Evolutionary conservation across 1,140 invertebrate genomes (phyloP).

Genomic region (Dinoponera quadriceps): DNA sequence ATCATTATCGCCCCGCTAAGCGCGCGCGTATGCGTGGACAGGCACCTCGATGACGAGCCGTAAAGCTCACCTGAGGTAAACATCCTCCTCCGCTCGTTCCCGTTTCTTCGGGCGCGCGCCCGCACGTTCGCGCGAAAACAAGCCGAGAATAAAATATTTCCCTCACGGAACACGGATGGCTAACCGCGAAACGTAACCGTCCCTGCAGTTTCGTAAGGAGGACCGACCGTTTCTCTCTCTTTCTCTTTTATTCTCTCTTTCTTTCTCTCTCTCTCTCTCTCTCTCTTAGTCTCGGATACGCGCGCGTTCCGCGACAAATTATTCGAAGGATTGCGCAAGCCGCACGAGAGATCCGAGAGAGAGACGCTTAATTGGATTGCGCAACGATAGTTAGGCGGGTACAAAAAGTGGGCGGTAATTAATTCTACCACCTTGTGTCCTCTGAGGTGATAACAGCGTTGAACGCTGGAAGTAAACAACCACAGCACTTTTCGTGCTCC

Average conservation of each 20-base stretch:
- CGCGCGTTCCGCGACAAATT: slow-evolving; percentile 11
- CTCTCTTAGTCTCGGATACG: background rate
- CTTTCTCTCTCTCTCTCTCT: too few species aligned
- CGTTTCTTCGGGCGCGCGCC: slow-evolving; percentile 49
- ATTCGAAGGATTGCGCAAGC: slow-evolving; percentile 33
- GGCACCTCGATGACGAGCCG: slow-evolving; percentile 57
- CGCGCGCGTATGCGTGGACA: slow-evolving; percentile 60
- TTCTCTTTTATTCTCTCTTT: too few species aligned
- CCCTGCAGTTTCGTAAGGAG: slow-evolving; percentile 24
- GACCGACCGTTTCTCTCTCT: too few species aligned
- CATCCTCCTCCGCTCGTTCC: slow-evolving; percentile 73
- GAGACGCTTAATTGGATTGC: slow-evolving; percentile 43
- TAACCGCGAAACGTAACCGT: slow-evolving; percentile 8
- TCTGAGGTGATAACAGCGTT: background rate
- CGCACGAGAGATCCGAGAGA: slow-evolving; percentile 13
- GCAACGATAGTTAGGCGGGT: slow-evolving; percentile 39
- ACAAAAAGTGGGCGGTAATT: slow-evolving; percentile 50
- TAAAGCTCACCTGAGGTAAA: slow-evolving; percentile 67
- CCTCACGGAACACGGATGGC: slow-evolving; percentile 5
- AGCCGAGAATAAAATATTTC: slow-evolving; percentile 38
- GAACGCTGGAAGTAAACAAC: slow-evolving; percentile 11
- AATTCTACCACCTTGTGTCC: slow-evolving; percentile 40
- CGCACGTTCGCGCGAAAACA: slow-evolving; percentile 59
- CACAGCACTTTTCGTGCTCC: background rate
- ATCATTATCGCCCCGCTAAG: slow-evolving; percentile 61